Evolutionary conservation across 2,113 vertebrate species (phyloP), one percentile per base, ranked within the genome.

Genomic region (Eurystomus gularis): DNA sequence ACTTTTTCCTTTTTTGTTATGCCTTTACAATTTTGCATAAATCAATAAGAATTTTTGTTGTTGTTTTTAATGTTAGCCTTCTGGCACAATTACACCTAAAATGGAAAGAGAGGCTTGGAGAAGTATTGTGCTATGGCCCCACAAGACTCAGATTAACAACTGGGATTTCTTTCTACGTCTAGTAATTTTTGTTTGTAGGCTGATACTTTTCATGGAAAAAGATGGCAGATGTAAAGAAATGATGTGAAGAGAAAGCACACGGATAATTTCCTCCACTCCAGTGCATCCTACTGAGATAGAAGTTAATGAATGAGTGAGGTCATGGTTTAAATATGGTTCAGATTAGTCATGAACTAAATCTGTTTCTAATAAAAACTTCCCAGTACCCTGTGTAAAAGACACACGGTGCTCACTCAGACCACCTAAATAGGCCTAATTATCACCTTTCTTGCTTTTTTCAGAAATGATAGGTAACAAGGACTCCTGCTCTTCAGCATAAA

Each of bases 261-360:
- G 0, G 35, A 85, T 85, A 9, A 29, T 79, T 90, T 96, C 76
- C n/a, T 17, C 92, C 54, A 58, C 64, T 91, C 35, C 37, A 70
- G 15, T 80, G 66, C 52, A 58, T 69, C 65, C 48, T 69, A 31
- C 25, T 87, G 75, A 76, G n/a, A 61, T 10, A 89, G 13, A 93
- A 87, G 42, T 65, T 91, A 88, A 87, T 75, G 73, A 94, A 64
- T 78, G 92, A 87, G 28, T 91, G 86, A 93, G 65, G 49, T 93
- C 73, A 72, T 60, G 14, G 33, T 69, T 89, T 89, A 87, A 94
- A 89, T 76, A 76, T 76, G 35, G 48, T 48, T 91, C 58, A 69
- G 70, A 79, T 96, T 89, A 95, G 70, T 93, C 84, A 91, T 35
- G 31, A 94, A 82, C 62, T 85, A 79, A 94, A 93, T 87, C n/a